A percentile compares a stretch with the other conserved stretches of the same genome.
Evolutionary conservation across 2,113 vertebrate species (phyloP).

Genomic region (zebrafish (Danio rerio)): DNA sequence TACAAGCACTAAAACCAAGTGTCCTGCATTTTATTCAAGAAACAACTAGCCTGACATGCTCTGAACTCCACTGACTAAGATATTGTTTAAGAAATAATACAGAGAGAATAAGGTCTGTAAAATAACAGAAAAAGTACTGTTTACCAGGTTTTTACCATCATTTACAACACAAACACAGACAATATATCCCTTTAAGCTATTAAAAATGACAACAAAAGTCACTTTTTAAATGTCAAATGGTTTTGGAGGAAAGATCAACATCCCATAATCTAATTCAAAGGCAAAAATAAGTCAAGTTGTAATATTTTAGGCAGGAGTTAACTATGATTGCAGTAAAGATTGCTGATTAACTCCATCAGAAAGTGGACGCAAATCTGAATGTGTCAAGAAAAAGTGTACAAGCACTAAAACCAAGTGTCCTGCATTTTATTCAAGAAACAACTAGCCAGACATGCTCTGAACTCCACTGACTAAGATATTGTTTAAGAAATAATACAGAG

Average conservation of each 20-base stretch:
- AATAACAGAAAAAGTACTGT: too few species aligned
- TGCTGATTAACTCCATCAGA: slow-evolving; percentile 36
- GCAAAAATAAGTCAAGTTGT: neutral
- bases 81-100: too few species aligned
- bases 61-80: slow-evolving; percentile 5
- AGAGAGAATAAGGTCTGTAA: too few species aligned
- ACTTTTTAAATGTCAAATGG: too few species aligned
- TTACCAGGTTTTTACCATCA: too few species aligned
- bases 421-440: slow-evolving; percentile 23
- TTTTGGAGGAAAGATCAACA: too few species aligned
- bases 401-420: neutral
- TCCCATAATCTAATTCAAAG: too few species aligned
- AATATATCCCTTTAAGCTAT: too few species aligned
- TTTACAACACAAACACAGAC: too few species aligned
- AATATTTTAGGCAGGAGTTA: slow-evolving; percentile 17
- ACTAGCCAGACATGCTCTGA: slow-evolving; percentile 18
- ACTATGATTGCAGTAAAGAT: slow-evolving; percentile 3
- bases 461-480: neutral
- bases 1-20: neutral
- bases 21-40: slow-evolving; percentile 21
- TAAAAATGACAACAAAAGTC: too few species aligned
- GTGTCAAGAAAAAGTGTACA: slow-evolving; percentile 44
- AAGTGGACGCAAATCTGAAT: slow-evolving; percentile 33
- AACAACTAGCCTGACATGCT: slow-evolving; percentile 13
- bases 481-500: too few species aligned